Evolutionary conservation across 2,113 vertebrate genomes (phyloP).

Genomic region (Taurulus bubalis): DNA sequence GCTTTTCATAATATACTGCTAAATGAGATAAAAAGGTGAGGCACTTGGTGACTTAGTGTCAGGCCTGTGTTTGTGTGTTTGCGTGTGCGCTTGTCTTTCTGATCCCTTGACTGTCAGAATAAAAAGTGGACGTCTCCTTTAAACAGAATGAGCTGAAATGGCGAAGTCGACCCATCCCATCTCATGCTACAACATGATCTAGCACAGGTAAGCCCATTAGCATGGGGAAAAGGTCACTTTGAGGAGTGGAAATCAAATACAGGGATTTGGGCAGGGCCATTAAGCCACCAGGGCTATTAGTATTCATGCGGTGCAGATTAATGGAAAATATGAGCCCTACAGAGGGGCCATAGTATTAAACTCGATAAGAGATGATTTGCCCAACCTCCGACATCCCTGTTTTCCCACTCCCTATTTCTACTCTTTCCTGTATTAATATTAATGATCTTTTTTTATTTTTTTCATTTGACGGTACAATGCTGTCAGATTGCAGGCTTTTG

Average conservation of each 20-base stretch:
- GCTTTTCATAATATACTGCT: conserved; percentile 53
- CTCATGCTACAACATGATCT: conserved; percentile 75
- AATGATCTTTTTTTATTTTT: conserved; percentile 64
- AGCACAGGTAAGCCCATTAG: conserved; percentile 82
- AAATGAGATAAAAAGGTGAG: conserved; percentile 65
- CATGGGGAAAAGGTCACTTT: conserved; percentile 84
- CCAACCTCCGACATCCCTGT: conserved; percentile 74
- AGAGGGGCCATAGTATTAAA: conserved; percentile 80
- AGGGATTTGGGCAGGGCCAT: conserved; percentile 80
- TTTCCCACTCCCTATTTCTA: conserved; percentile 69
- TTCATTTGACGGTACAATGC: conserved; percentile 65
- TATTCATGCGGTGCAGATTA: conserved; percentile 83
- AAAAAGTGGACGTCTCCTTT: conserved; percentile 36
- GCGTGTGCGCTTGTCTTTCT: conserved; percentile 18
- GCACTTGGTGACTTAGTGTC: conserved; percentile 38
- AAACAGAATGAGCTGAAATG: conserved; percentile 43
- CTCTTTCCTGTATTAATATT: conserved; percentile 78
- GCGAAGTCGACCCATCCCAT: conserved; percentile 49
- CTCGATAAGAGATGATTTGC: conserved; percentile 80
- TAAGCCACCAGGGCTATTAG: conserved; percentile 81
- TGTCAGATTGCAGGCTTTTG: conserved; percentile 61
- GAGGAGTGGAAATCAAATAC: conserved; percentile 84
- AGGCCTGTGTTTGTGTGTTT: conserved; percentile 45
- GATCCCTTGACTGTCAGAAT: conserved; percentile 15
- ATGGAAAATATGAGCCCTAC: conserved; percentile 81